Evolutionary conservation across 2,797 vertebrate species (phyloP).

Genomic region (Clarias pachynema): DNA sequence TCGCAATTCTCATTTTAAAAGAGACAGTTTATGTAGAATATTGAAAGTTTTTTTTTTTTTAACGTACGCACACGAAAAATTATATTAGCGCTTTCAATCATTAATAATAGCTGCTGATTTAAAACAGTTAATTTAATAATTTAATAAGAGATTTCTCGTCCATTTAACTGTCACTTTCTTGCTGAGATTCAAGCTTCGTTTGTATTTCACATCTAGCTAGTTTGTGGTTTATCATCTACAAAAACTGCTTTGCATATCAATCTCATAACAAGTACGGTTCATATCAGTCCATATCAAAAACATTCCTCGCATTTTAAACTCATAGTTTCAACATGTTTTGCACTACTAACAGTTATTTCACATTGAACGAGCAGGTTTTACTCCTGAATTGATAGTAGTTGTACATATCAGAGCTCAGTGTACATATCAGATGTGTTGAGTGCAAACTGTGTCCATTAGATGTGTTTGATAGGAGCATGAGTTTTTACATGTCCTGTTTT

Average conservation of each 20-base stretch:
- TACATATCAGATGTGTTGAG: constrained; percentile 52
- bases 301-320: constrained; percentile 37
- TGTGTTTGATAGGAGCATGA: constrained; percentile 49
- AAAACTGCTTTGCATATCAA: constrained; percentile 27
- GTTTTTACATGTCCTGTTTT: constrained; percentile 34
- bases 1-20: constrained; percentile 4
- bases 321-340: constrained; percentile 40
- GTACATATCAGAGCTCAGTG: constrained; percentile 40
- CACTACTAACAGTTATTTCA: constrained; percentile 46
- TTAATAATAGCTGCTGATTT: constrained; percentile 10
- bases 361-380: constrained; percentile 30
- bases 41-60: not conserved
- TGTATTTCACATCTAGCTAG: constrained; percentile 27
- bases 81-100: constrained; percentile 11
- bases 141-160: not conserved
- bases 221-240: constrained; percentile 18
- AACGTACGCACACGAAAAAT: constrained; percentile 5
- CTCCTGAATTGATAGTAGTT: constrained; percentile 37
- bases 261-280: constrained; percentile 31
- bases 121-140: constrained; percentile 10
- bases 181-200: constrained; percentile 31
- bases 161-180: constrained; percentile 34
- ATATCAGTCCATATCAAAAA: constrained; percentile 39
- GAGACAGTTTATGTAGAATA: not conserved
- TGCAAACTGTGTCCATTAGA: constrained; percentile 55